A percentile compares a stretch with the other conserved stretches of the same genome.
Conservation (phyloP, 35 echinoderm and acorn worm species). For the Hemicentrotus pulcherrimus region DNA sequence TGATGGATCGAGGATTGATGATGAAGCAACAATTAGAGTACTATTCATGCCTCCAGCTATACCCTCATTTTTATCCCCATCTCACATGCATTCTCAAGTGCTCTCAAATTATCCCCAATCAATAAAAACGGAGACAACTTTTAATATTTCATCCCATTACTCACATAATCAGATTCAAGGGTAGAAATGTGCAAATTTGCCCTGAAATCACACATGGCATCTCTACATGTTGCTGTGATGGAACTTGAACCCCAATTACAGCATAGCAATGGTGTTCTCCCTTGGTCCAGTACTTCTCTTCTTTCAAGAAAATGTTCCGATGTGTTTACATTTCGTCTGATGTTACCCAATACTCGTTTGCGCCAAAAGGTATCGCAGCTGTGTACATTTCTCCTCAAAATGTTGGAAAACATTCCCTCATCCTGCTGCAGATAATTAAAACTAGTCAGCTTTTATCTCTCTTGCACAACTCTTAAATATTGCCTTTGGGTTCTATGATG, state of each 20-base stretch:
- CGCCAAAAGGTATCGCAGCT: constrained; percentile 25
- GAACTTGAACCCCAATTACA: constrained; percentile 24
- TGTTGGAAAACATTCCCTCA: background rate
- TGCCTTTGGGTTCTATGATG: background rate
- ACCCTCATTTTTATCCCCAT: background rate
- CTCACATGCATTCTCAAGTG: constrained; percentile 22
- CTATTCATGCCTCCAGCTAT: constrained; percentile 21
- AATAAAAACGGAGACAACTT: constrained; percentile 22
- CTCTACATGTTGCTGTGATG: background rate
- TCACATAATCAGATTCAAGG: constrained; percentile 18
- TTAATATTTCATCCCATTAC: constrained; percentile 1
- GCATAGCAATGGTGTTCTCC: background rate
- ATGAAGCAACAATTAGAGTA: constrained; percentile 27
- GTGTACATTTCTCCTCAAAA: constrained; percentile 11
- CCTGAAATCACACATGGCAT: constrained; percentile 23
- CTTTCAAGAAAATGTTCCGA: constrained; percentile 15
- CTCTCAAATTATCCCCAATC: constrained; percentile 31
- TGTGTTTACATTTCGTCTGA: constrained; percentile 18
- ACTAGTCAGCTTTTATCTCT: background rate
- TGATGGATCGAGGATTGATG: constrained; percentile 19
- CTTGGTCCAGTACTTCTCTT: background rate
- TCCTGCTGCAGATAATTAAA: constrained; percentile 4
- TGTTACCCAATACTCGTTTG: background rate
- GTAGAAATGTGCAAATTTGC: constrained; percentile 39
- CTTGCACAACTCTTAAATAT: background rate